Conservation (phyloP, 2,888 invertebrate species). For the Meandrusa payeni region DNA sequence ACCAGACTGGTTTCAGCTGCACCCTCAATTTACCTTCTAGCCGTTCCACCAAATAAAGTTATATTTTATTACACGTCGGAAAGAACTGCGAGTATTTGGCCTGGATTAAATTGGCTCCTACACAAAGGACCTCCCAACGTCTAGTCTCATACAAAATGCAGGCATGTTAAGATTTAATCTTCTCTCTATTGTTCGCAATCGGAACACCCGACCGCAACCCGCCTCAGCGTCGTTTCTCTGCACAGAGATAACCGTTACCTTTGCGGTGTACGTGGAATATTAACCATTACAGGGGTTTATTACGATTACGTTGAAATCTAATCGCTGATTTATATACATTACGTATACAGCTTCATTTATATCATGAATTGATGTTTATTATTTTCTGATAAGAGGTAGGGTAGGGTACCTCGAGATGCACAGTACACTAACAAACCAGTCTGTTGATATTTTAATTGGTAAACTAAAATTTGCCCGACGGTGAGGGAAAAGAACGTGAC, state of each 20-base stretch:
- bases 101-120: no score
- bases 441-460: no score
- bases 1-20: no score
- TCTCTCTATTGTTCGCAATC: slow-evolving; percentile 7
- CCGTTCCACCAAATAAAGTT: no score
- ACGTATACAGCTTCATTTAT: not conserved
- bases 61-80: no score
- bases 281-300: slow-evolving; percentile 20
- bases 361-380: not conserved
- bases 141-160: slow-evolving; percentile 8
- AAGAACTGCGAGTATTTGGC: no score
- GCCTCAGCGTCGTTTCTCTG: slow-evolving; percentile 6
- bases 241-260: slow-evolving; percentile 19
- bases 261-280: slow-evolving; percentile 11
- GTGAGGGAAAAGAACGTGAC: no score
- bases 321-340: slow-evolving; percentile 17
- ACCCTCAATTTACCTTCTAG: no score
- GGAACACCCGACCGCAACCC: not conserved
- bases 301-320: slow-evolving; percentile 9
- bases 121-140: not conserved
- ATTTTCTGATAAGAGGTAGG: no score
- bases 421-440: no score
- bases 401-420: no score
- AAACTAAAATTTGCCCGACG: no score
- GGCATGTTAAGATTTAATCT: slow-evolving; percentile 18